Base-by-base conservation (phyloP, 1,140 invertebrate genomes). In the Penaeus japonicus region DNA sequence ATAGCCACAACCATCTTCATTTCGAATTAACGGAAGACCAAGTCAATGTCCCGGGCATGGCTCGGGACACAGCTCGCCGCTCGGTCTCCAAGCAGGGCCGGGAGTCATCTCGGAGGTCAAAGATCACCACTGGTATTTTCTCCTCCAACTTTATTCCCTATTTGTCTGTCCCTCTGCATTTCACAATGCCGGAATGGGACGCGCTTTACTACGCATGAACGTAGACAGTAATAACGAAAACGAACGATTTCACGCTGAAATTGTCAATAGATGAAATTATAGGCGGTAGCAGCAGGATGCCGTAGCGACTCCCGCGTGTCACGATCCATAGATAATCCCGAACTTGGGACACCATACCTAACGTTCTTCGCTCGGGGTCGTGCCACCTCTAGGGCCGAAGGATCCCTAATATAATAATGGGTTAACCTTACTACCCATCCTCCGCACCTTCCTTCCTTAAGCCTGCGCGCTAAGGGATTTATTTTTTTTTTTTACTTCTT, bases 71-170 rank as follows among this genome's bases (percentile, higher is more conserved):
- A 15, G 47, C 47, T 47, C 47, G 47, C 47, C 47, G 47, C 47
- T 30, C 47, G 30, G 57, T 39, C 62, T 32, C 27, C 62, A 57
- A 79, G 75, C 77, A 47, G 83, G 39, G 57, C 85, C 85, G 85
- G 85, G 85, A 87, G 85, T 87, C 85, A 87, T 53, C 77, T 79
- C 53, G 32, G 59, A 77, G 59, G 70, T 70, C 35, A 70, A 59
- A 53, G 85, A 39, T 87, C 85, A 81, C 59, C 47, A 81, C 85
- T 70, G 85, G 85, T 70, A 87, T 86, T 27, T 59, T 87, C 35
- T 81, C 57, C 55, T 54, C 55, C 85, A 53, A 59, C 53, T 80
- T 70, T 39, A n/a, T 59, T 73, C 77, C 62, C 10, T 32, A 47
- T 39, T 70, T 24, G 32, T 81, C 81, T 55, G 55, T 54, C 59